Evolutionary conservation across 2,113 vertebrate species (phyloP).

Genomic region (Pteruthius melanotis): DNA sequence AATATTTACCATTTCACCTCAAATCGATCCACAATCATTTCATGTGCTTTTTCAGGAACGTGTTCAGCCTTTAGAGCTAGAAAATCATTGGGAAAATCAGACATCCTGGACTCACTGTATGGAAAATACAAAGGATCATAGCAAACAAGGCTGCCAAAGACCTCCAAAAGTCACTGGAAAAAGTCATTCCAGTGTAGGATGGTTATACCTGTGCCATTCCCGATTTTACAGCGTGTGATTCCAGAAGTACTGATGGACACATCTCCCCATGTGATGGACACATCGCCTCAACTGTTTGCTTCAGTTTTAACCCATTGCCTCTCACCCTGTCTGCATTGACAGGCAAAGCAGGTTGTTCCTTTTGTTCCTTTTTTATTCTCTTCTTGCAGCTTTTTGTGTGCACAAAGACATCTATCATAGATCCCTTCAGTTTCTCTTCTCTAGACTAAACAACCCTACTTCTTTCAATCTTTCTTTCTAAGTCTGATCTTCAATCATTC

Average conservation of each 20-base stretch:
- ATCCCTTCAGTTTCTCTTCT: neutral
- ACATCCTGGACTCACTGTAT: neutral
- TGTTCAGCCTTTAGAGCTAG: neutral
- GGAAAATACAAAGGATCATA: conserved; percentile 9
- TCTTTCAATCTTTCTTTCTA: conserved; percentile 36
- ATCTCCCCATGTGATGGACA: neutral
- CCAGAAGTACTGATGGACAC: neutral
- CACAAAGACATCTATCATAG: conserved; percentile 13
- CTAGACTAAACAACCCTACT: conserved; percentile 54
- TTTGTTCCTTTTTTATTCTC: neutral
- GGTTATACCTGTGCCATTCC: neutral
- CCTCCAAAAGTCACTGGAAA: neutral
- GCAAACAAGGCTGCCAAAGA: neutral
- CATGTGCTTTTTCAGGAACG: neutral
- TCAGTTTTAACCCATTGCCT: neutral
- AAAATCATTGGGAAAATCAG: neutral
- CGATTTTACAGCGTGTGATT: neutral
- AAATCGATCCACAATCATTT: neutral
- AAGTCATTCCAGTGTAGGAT: neutral
- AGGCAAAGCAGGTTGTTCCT: neutral
- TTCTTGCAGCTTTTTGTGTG: neutral
- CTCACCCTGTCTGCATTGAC: neutral
- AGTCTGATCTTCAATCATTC: conserved; percentile 35
- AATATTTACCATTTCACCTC: neutral
- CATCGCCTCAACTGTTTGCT: neutral